A percentile compares a stretch with the other conserved stretches of the same genome.
Evolutionary conservation across 2,113 vertebrate genomes (phyloP).

Genomic region (Tachuris rubrigastra): DNA sequence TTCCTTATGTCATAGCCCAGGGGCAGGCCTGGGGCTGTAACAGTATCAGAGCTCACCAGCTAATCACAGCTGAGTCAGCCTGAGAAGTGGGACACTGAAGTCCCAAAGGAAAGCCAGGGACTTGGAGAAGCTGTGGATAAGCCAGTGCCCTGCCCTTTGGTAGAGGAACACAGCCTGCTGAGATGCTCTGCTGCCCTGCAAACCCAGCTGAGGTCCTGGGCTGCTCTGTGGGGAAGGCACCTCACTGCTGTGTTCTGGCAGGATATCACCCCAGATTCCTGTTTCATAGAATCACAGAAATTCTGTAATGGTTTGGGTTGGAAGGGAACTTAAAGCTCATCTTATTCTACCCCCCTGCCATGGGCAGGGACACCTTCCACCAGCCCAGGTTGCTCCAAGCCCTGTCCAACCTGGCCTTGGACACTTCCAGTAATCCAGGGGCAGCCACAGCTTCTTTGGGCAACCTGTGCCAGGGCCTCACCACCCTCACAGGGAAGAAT

Average conservation of each 20-base stretch:
- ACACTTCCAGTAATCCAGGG: background rate
- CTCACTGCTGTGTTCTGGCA: background rate
- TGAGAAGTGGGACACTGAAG: background rate
- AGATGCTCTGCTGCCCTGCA: background rate
- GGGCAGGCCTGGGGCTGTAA: background rate
- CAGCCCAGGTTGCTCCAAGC: background rate
- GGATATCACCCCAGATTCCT: background rate
- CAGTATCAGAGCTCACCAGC: background rate
- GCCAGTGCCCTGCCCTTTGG: accelerated
- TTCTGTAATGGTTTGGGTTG: background rate
- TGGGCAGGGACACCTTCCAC: background rate
- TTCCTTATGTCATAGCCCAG: background rate
- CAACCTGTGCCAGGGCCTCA: background rate
- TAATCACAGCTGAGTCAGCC: background rate
- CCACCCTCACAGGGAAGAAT: background rate
- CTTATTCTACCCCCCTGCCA: background rate
- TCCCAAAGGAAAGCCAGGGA: background rate
- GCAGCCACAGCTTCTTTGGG: background rate
- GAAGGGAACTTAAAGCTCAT: background rate
- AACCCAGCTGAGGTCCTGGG: background rate
- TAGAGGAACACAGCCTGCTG: background rate
- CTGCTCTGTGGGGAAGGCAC: background rate
- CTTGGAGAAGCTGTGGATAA: background rate
- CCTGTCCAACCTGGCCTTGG: accelerated
- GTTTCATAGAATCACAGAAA: background rate